phyloP scores from a whole-genome alignment of 2,113 vertebrate species.

The Tachysurus fulvidraco region DNA sequence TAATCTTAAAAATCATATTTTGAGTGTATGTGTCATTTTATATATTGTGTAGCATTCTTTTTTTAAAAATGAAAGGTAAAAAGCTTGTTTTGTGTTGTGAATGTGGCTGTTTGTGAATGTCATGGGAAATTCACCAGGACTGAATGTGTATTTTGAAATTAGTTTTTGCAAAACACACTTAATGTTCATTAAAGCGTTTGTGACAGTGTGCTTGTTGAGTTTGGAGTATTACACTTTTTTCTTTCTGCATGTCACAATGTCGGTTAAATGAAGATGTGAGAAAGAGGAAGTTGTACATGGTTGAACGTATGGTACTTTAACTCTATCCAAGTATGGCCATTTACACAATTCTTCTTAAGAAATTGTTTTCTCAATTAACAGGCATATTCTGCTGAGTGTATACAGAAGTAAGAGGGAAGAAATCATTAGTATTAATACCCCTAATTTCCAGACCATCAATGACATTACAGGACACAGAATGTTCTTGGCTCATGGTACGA shows the following conservation, averaged over 20 bases:
- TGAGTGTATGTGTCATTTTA: background rate
- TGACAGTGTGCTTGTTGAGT: background rate
- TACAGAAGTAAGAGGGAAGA: too few species aligned
- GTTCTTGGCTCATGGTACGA: too few species aligned
- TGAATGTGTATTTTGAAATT: background rate
- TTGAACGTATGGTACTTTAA: too few species aligned
- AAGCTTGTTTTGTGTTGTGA: background rate
- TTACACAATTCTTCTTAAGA: too few species aligned
- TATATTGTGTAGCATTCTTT: background rate
- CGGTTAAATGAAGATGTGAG: background rate
- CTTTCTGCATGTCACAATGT: background rate
- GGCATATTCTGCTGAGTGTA: too few species aligned
- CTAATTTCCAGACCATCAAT: too few species aligned
- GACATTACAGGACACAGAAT: too few species aligned
- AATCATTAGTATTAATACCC: too few species aligned
- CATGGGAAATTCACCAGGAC: background rate
- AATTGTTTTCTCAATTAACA: too few species aligned
- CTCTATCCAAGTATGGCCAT: too few species aligned
- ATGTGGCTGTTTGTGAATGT: background rate
- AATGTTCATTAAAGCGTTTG: background rate
- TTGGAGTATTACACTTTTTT: background rate
- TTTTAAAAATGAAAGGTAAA: background rate
- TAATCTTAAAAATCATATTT: background rate
- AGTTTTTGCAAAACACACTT: background rate
- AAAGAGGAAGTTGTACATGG: background rate